Base-by-base conservation (phyloP, 2,888 invertebrate genomes). In the Brachyopa scutellaris region DNA sequence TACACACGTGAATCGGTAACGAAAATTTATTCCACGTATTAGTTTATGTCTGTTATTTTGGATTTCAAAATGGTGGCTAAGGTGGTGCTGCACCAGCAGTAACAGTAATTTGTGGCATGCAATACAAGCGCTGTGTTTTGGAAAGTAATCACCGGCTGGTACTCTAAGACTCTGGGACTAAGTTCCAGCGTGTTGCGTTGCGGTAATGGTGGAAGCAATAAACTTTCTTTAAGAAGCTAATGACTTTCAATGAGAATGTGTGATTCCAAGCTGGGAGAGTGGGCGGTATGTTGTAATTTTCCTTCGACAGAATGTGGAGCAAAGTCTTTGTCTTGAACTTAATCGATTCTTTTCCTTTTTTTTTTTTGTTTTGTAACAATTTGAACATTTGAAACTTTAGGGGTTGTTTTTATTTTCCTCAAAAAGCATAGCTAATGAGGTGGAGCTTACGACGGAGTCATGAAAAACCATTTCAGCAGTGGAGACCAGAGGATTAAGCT, bases 21-120 rank as follows among this genome's bases (percentile, higher is more conserved):
- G 79, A 69, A 69, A 64, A 80, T 74, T 74, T 74, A 80, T 80
- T 74, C 61, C 79, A 69, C 76, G 80, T 76, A 76, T 80, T 70
- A 76, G 76, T 80, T 76, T 76, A 69, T 62, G 76, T 80, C 67
- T 69, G 57, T 74, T 74, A 80, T 74, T 80, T n/a, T 62, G 62
- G 55, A 47, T 69, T 67, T 80, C 62, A 67, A 73, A 73, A 26
- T 55, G 61, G 53, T n/a, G 23, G 33, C 42, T 11, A 42, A 59
- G 51, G 62, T 64, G 55, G 49, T 55, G 53, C 31, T 70, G 80
- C 62, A 69, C 31, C 69, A 80, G 45, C 76, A 80, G 80, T 57
- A 69, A 31, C 69, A 80, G 45, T 69, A 80, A 80, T 76, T 74
- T 70, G 57, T 80, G 80, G 69, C 80, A 80, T 80, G 80, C 80